Evolutionary conservation across 30 jellyfish, hydroid and myxozoan species (phyloP).

Genomic region (Aurelia aurita): DNA sequence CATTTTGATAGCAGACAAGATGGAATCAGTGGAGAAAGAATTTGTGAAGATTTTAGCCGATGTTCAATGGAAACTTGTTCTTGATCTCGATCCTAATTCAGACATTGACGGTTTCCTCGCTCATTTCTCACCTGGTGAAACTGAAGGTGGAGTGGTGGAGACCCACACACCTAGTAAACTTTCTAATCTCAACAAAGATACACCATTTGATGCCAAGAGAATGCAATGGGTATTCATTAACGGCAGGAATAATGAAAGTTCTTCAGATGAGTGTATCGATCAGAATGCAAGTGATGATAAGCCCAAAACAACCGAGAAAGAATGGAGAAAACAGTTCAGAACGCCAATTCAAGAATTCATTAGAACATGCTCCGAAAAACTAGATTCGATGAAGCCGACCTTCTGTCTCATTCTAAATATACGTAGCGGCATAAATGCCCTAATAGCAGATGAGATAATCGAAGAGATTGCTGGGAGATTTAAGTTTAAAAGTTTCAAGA

Average conservation of each 20-base stretch:
- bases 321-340: slow-evolving; percentile 27
- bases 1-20: slow-evolving; percentile 23
- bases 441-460: slow-evolving; percentile 19
- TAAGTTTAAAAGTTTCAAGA: background rate
- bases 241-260: slow-evolving; percentile 7
- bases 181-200: background rate
- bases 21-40: background rate
- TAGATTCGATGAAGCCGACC: slow-evolving; percentile 29
- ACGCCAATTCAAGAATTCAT: slow-evolving; percentile 20
- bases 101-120: slow-evolving; percentile 43
- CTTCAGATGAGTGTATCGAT: background rate
- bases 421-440: background rate
- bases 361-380: slow-evolving; percentile 17
- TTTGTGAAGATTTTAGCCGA: slow-evolving; percentile 12
- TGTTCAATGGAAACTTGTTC: slow-evolving; percentile 49
- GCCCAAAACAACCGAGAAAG: slow-evolving; percentile 20
- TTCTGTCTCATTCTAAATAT: slow-evolving; percentile 12
- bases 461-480: slow-evolving; percentile 14
- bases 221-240: slow-evolving; percentile 55
- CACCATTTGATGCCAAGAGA: slow-evolving; percentile 27
- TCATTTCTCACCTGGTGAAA: slow-evolving; percentile 21
- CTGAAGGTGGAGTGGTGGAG: slow-evolving; percentile 29
- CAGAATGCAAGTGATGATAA: slow-evolving; percentile 21
- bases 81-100: slow-evolving; percentile 54
- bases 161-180: slow-evolving; percentile 31